Conservation (phyloP, 92 coral and sea anemone genomes). For the Hydrozoanthus gracilis region DNA sequence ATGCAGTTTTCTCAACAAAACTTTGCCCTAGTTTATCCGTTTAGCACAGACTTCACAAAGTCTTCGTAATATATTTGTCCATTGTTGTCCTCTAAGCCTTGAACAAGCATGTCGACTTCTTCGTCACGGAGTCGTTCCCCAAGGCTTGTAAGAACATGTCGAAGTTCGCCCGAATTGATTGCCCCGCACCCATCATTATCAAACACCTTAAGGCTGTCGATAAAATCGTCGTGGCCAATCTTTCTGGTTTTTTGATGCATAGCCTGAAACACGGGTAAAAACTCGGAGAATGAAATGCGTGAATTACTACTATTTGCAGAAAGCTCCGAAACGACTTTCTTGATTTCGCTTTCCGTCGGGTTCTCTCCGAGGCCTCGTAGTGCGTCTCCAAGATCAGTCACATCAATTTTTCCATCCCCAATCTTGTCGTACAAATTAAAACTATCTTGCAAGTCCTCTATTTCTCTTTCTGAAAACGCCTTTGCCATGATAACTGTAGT, state of each 20-base stretch:
- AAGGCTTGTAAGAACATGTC: constrained; percentile 90
- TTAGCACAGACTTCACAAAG: constrained; percentile 82
- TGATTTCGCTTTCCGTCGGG: constrained; percentile 94
- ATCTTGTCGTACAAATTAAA: constrained; percentile 88
- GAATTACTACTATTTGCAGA: constrained; percentile 76
- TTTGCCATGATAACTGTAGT: constrained; percentile 51
- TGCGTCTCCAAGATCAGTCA: constrained; percentile 81
- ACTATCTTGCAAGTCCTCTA: constrained; percentile 83
- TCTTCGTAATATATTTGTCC: constrained; percentile 96
- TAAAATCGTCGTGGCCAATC: constrained; percentile 81
- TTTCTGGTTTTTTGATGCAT: constrained; percentile 79
- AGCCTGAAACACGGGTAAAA: constrained; percentile 87
- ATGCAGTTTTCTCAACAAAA: not conserved
- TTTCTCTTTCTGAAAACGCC: constrained; percentile 73
- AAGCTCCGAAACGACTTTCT: constrained; percentile 84
- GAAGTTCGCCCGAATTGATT: constrained; percentile 92
- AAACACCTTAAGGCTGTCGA: constrained; percentile 94
- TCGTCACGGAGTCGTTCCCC: constrained; percentile 90
- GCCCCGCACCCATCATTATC: constrained; percentile 90
- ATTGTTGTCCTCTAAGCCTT: constrained; percentile 92
- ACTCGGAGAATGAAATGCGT: constrained; percentile 89
- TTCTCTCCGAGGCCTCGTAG: constrained; percentile 92
- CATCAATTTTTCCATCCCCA: constrained; percentile 95
- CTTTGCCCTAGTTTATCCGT: constrained; percentile 58
- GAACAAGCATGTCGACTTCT: constrained; percentile 86